These are phyloP conservation scores for Oreohelix idahoensis DNA, from an alignment of 1,140 invertebrate genomes.

Conservation along the genomic window DNA sequence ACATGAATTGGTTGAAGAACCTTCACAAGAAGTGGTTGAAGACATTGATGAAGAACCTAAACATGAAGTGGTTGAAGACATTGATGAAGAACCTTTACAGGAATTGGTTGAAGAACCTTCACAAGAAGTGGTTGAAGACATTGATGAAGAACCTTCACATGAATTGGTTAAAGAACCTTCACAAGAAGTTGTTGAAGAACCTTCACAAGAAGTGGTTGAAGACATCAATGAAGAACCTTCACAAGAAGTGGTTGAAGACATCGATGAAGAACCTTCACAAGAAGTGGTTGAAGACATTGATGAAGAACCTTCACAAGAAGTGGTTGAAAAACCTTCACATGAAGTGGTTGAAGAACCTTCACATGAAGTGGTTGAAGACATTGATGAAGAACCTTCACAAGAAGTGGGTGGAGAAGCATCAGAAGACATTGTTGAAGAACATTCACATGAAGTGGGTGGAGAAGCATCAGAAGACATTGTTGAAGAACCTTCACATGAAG, in stretches of 20 bases:
- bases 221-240: background rate
- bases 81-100: background rate
- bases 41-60: background rate
- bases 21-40: background rate
- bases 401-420: background rate
- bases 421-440: background rate
- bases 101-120: too few species aligned
- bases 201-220: background rate
- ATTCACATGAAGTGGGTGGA: background rate
- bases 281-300: background rate
- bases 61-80: too few species aligned
- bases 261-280: background rate
- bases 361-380: too few species aligned
- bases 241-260: background rate
- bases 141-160: too few species aligned
- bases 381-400: background rate
- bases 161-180: too few species aligned
- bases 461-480: background rate
- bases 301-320: background rate
- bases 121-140: too few species aligned
- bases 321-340: background rate
- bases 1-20: background rate
- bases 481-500: background rate
- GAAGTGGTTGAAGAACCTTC: background rate
- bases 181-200: too few species aligned